phyloP scores from a whole-genome alignment of 2,888 invertebrate genomes.

The Sinodicranocentrus sp. region DNA sequence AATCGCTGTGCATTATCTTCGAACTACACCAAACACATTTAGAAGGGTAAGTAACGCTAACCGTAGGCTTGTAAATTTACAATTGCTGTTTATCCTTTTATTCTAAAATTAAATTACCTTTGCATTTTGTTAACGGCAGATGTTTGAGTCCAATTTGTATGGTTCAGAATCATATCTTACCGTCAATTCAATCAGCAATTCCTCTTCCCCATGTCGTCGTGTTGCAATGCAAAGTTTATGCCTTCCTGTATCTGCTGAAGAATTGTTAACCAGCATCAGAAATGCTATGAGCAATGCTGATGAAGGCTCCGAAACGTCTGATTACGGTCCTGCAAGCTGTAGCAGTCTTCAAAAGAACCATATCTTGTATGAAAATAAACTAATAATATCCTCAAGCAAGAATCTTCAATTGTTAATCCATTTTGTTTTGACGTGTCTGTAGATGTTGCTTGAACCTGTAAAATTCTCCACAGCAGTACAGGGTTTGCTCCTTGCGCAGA shows the following conservation, averaged over 20 bases:
- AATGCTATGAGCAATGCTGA: slow-evolving; percentile 69
- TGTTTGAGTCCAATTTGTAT: slow-evolving; percentile 80
- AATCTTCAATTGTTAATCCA: too few species aligned
- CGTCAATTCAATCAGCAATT: slow-evolving; percentile 68
- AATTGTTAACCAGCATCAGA: slow-evolving; percentile 81
- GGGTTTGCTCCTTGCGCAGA: slow-evolving; percentile 92
- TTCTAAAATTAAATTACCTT: too few species aligned
- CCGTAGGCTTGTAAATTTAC: too few species aligned
- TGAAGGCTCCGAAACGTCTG: slow-evolving; percentile 85
- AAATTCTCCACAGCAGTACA: slow-evolving; percentile 97
- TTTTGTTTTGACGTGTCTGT: not conserved
- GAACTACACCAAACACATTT: slow-evolving; percentile 95
- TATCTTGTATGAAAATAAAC: too few species aligned
- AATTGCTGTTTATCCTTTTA: too few species aligned
- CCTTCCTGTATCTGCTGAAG: slow-evolving; percentile 96
- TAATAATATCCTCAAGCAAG: too few species aligned
- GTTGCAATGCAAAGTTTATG: slow-evolving; percentile 83
- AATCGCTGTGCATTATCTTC: slow-evolving; percentile 95
- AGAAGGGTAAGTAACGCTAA: slow-evolving; percentile 87
- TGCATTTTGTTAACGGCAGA: too few species aligned
- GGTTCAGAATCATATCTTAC: slow-evolving; percentile 77
- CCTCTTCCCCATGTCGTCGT: slow-evolving; percentile 72
- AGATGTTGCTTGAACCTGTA: slow-evolving; percentile 97
- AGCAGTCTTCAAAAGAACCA: slow-evolving; percentile 48
- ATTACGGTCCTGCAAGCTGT: slow-evolving; percentile 79